phyloP scores from a whole-genome alignment of 2,113 vertebrate genomes.

The Eptesicus fuscus region DNA sequence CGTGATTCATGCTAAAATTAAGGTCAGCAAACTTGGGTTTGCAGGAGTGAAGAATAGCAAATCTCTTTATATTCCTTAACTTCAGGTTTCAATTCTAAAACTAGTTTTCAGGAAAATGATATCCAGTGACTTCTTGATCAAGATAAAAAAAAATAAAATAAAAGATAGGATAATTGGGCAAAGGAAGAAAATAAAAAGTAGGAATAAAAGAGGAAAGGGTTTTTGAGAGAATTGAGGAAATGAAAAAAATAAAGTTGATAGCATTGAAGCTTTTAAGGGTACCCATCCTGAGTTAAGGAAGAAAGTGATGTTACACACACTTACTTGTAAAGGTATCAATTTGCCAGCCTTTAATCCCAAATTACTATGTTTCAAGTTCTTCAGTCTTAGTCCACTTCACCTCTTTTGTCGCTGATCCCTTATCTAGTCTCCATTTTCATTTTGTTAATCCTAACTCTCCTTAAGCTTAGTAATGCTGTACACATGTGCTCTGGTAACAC shows the following conservation, averaged over 20 bases:
- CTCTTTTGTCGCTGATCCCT: background rate
- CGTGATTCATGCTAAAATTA: conserved; percentile 39
- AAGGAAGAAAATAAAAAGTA: background rate
- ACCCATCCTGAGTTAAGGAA: background rate
- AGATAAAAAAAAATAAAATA: background rate
- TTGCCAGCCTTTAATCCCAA: background rate
- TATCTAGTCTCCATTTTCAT: background rate
- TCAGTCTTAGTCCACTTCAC: background rate
- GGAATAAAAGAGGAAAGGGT: background rate
- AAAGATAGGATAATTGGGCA: background rate
- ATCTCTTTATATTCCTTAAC: background rate
- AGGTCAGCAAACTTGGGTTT: conserved; percentile 53
- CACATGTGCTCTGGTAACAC: background rate
- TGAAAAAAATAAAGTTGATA: background rate
- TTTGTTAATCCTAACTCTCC: background rate
- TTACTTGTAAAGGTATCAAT: background rate
- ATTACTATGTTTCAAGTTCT: background rate
- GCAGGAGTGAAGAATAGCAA: background rate
- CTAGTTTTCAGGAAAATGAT: background rate
- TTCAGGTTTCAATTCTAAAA: background rate
- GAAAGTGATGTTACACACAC: background rate
- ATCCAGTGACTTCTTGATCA: background rate
- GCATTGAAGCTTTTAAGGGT: background rate
- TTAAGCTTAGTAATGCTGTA: background rate
- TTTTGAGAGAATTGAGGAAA: background rate